A percentile compares a stretch with the other conserved stretches of the same genome.
Conservation (phyloP, 1,140 invertebrate species). For the Drosophila yakuba region DNA sequence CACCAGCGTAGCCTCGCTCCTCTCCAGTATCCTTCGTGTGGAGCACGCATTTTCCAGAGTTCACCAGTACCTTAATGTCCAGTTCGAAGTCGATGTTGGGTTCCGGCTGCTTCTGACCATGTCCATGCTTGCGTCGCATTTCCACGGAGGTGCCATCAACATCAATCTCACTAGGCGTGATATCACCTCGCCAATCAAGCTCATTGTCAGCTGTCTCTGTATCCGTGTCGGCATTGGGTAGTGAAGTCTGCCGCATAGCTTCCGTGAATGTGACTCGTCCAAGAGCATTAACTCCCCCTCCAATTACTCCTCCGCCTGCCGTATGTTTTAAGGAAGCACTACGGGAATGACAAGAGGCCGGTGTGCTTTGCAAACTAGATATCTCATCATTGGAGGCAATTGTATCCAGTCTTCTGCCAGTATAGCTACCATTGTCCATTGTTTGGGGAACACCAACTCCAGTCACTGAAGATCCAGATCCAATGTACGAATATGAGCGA, state of each 20-base stretch:
- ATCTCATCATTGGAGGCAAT: conserved; percentile 83
- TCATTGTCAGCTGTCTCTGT: conserved; percentile 88
- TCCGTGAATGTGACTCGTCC: conserved; percentile 81
- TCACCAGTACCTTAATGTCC: conserved; percentile 98
- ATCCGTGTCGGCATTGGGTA: conserved; percentile 90
- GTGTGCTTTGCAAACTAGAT: conserved; percentile 89
- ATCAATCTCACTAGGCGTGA: conserved; percentile 85
- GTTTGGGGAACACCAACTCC: conserved; percentile 44
- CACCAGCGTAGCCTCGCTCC: conserved; percentile 86
- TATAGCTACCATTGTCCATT: conserved; percentile 66
- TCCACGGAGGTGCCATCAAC: conserved; percentile 89
- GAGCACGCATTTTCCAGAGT: conserved; percentile 97
- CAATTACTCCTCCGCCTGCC: conserved; percentile 20
- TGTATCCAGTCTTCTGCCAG: conserved; percentile 70
- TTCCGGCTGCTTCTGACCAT: conserved; percentile 88
- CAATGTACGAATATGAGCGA: conserved; percentile 80
- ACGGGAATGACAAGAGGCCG: conserved; percentile 89
- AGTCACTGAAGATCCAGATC: conserved; percentile 29
- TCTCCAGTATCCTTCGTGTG: conserved; percentile 95
- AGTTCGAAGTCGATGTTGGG: conserved; percentile 98
- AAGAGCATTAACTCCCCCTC: conserved; percentile 21
- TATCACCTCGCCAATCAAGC: conserved; percentile 86
- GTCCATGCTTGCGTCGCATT: conserved; percentile 86
- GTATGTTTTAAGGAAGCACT: conserved; percentile 89
- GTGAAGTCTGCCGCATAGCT: conserved; percentile 87